Base-by-base conservation (phyloP, 2,888 invertebrate species). In the Drosophila suboccidentalis region DNA sequence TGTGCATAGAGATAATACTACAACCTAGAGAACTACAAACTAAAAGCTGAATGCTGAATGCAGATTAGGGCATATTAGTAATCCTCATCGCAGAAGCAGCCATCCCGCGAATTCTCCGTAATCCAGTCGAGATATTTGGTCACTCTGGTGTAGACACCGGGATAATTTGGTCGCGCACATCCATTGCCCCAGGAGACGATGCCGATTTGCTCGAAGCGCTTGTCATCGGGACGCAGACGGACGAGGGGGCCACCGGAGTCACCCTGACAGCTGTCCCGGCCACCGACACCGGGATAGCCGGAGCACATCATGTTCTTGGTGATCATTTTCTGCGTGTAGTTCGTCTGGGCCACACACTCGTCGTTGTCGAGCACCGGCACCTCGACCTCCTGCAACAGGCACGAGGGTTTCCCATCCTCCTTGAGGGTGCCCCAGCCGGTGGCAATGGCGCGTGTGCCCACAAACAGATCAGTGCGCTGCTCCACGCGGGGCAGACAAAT, bases 131-230 rank as follows among this genome's bases (percentile, higher is more conserved):
- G 91, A 92, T 96, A 97, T 82, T 95, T 95, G n/a, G 96, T 96
- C 39, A 97, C 95, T 75, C 97, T 94, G 0, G 97, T 97, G 91
- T 97, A 97, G 1, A 97, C 97, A 1, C 97, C 97, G 0, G 97
- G 97, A 92, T 96, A 97, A 15, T 97, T 96, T 8, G 95, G 95
- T 70, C 97, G 94, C 1, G 97, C 97, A 90, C 97, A 97, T 22
- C 97, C 97, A 90, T 97, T 97, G 36, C 97, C 97, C 97, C 97
- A 97, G 0, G 97, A 97, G 0, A 97, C 97, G 17, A 97, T 94
- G 94, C 96, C 97, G 90, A 97, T 97, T 79, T 97, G 93, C 92
- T 97, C 97, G 91, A 96, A 97, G 86, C 95, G 95, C 84, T 96
- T 95, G 87, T 96, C 95, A 82, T 96, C 95, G 75, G 94, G 94